phyloP scores from a whole-genome alignment of 2,113 vertebrate genomes.

The Tachycineta bicolor region DNA sequence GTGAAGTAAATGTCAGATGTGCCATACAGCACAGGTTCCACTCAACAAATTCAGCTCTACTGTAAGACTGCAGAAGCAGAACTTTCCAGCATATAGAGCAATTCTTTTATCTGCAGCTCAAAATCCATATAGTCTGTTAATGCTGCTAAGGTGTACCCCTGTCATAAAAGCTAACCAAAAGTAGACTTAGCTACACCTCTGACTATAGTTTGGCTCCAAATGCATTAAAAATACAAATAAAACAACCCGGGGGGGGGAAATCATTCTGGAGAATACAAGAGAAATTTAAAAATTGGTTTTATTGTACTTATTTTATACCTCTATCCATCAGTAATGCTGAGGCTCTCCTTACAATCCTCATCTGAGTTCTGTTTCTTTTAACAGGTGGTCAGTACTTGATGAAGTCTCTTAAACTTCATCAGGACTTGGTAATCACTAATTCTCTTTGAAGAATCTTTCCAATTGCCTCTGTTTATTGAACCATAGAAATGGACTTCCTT shows the following conservation, averaged over 20 bases:
- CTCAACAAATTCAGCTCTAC: background rate
- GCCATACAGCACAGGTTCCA: background rate
- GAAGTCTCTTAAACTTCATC: background rate
- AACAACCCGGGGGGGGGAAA: accelerated
- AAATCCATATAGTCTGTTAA: background rate
- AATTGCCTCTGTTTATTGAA: constrained; percentile 47
- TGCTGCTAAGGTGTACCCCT: background rate
- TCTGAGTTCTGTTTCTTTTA: background rate
- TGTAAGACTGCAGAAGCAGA: background rate
- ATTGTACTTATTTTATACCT: background rate
- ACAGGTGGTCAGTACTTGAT: background rate
- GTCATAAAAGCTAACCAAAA: background rate
- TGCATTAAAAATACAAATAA: background rate
- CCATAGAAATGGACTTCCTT: constrained; percentile 45
- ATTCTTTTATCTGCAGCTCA: background rate
- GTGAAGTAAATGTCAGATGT: background rate
- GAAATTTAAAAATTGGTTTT: background rate
- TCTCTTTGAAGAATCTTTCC: constrained; percentile 29
- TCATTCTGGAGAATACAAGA: background rate
- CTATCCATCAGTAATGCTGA: background rate
- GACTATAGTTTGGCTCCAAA: background rate
- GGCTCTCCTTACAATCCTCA: background rate
- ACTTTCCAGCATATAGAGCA: background rate
- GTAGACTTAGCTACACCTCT: background rate
- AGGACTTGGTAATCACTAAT: background rate